Evolutionary conservation across 2,888 invertebrate species (phyloP), one percentile per base, ranked within the genome.

Genomic region (Elysia crispata): DNA sequence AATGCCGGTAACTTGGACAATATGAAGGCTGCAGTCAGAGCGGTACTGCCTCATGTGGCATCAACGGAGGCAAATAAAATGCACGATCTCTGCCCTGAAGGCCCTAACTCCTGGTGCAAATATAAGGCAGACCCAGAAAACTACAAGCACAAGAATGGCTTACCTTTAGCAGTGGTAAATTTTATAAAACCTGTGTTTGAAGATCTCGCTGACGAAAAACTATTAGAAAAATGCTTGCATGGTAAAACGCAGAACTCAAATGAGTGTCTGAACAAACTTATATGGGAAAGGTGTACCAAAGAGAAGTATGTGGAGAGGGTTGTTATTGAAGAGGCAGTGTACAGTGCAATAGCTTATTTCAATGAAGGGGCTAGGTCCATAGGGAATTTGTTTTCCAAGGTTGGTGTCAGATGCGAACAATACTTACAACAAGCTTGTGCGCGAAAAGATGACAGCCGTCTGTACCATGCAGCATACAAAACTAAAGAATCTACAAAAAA

Each of bases 91-190:
- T 69, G 69, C n/a, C 31, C 41, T 49, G n/a, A n/a, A n/a, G n/a
- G n/a, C 8, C 11, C 15, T 31, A 69, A 69, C 33, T 69, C 69
- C 3, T 69, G 41, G 69, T 41, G 69, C 33, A 69, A 41, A 69
- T 69, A 31, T 23, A 69, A 69, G n/a, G 33, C 41, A 8, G 69
- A 31, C 33, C 31, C 33, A 20, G 41, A 31, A 3, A 69, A 69
- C 33, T 69, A 69, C 69, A 69, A 69, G 20, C 69, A 69, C 69
- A 69, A 69, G n/a, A 30, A 69, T 69, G 69, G 69, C 5, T 20
- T 31, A 23, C 69, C 69, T 8, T 20, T 15, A 33, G 33, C 33
- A 8, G 41, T 69, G 8, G 30, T 69, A 8, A 69, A 69, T 1
- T 69, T 30, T n/a, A 69, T 31, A 20, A 5, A 69, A 69, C 69